Evolutionary conservation across 1,140 invertebrate species (phyloP).

Genomic region (Drosophila sturtevanti): DNA sequence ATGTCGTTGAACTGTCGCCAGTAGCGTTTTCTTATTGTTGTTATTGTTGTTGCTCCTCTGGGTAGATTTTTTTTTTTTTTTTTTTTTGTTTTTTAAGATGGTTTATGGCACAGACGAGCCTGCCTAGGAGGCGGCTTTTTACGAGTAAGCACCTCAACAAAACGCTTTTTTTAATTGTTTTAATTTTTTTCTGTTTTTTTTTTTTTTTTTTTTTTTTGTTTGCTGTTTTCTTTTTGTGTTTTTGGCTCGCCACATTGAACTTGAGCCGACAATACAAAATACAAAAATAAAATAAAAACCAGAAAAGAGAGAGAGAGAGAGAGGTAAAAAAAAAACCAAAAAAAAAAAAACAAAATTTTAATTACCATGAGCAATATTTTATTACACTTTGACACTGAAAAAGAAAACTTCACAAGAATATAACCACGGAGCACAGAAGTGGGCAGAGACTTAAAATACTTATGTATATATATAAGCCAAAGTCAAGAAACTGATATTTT

Average conservation of each 20-base stretch:
- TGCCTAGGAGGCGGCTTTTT: slow-evolving; percentile 40
- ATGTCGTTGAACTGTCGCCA: slow-evolving; percentile 79
- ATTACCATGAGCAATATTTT: slow-evolving; percentile 81
- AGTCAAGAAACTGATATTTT: no score
- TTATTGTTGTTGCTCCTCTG: not conserved
- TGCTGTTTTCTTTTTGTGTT: not conserved
- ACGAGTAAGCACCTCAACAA: slow-evolving; percentile 63
- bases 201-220: slow-evolving; percentile 12
- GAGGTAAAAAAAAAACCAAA: slow-evolving; percentile 8
- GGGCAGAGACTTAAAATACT: not conserved
- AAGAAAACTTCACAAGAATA: slow-evolving; percentile 72
- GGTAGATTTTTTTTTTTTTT: no score
- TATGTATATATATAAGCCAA: not conserved
- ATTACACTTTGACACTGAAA: slow-evolving; percentile 81
- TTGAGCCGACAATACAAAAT: slow-evolving; percentile 60
- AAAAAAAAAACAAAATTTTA: slow-evolving; percentile 63
- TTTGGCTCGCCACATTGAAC: slow-evolving; percentile 69
- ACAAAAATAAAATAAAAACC: slow-evolving; percentile 54
- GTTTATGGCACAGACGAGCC: slow-evolving; percentile 55
- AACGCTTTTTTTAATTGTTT: slow-evolving; percentile 76
- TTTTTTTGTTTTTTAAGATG: slow-evolving; percentile 21
- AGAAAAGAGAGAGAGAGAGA: no score
- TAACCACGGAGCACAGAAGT: not conserved
- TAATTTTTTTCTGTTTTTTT: slow-evolving; percentile 45
- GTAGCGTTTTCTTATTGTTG: slow-evolving; percentile 38